phyloP scores from a whole-genome alignment of 2,113 vertebrate genomes.

The Anhinga anhinga region DNA sequence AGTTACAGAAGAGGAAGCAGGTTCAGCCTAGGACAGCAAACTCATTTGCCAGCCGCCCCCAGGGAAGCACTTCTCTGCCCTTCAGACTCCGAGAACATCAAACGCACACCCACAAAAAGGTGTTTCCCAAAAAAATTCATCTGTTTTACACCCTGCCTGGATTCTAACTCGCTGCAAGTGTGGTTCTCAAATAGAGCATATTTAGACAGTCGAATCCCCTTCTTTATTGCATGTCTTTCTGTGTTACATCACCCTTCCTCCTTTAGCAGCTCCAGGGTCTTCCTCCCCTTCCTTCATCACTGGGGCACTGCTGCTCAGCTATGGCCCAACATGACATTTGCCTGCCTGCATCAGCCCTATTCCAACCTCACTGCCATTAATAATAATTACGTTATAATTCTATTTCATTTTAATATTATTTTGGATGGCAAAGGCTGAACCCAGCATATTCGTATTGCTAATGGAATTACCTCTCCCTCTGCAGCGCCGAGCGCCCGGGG shows the following conservation, averaged over 20 bases:
- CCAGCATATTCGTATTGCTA: not conserved
- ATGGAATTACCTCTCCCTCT: not conserved
- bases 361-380: not conserved
- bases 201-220: not conserved
- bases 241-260: not conserved
- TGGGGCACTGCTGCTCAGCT: not conserved
- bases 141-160: not conserved
- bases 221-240: not conserved
- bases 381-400: not conserved
- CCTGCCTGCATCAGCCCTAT: not conserved
- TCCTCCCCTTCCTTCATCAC: not conserved
- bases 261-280: not conserved
- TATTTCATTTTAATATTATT: not conserved
- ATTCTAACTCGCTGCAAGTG: not conserved
- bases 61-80: slow-evolving; percentile 12
- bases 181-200: not conserved
- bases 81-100: not conserved
- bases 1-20: not conserved
- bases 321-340: rapidly evolving
- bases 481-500: rapidly evolving
- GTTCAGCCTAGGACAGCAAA: slow-evolving; percentile 24
- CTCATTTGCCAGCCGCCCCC: not conserved
- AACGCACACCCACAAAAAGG: slow-evolving; percentile 11
- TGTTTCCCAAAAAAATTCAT: not conserved
- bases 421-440: not conserved